phyloP scores from a whole-genome alignment of 2,888 invertebrate species.

The Drosophila fungiperda region DNA sequence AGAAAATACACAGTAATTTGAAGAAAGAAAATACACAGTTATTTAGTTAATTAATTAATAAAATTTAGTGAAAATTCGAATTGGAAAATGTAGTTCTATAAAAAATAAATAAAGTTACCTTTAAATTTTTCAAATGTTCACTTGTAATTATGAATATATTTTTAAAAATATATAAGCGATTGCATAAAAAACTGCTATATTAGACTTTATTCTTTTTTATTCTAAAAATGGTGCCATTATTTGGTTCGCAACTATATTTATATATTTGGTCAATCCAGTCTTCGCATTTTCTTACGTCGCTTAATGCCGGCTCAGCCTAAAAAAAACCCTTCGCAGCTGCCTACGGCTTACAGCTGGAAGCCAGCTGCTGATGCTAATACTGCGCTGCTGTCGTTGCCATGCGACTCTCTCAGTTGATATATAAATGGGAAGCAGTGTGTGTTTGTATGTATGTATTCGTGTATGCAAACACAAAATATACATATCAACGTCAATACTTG shows the following conservation, averaged over 20 bases:
- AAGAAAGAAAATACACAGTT: background rate
- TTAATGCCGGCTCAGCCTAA: conserved; percentile 42
- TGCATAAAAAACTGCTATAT: background rate
- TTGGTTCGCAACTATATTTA: background rate
- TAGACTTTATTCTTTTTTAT: background rate
- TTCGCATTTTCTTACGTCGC: conserved; percentile 51
- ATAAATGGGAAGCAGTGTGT: conserved; percentile 47
- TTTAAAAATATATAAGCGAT: background rate
- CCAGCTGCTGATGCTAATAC: background rate
- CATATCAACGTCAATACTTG: conserved; percentile 9
- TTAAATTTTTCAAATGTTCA: background rate
- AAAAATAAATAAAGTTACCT: background rate
- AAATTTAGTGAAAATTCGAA: background rate
- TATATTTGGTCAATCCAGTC: conserved; percentile 18
- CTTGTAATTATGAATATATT: background rate
- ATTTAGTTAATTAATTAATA: too few species aligned
- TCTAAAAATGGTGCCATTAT: too few species aligned
- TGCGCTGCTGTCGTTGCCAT: conserved; percentile 20
- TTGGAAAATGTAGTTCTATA: background rate
- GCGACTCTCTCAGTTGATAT: conserved; percentile 26
- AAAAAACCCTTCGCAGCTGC: conserved; percentile 23
- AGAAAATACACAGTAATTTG: background rate
- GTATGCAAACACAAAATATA: conserved; percentile 43
- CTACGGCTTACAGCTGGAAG: conserved; percentile 5
- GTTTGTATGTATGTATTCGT: conserved; percentile 11